Evolutionary conservation across 2,113 vertebrate species (phyloP).

Genomic region (Pardalotus punctatus): DNA sequence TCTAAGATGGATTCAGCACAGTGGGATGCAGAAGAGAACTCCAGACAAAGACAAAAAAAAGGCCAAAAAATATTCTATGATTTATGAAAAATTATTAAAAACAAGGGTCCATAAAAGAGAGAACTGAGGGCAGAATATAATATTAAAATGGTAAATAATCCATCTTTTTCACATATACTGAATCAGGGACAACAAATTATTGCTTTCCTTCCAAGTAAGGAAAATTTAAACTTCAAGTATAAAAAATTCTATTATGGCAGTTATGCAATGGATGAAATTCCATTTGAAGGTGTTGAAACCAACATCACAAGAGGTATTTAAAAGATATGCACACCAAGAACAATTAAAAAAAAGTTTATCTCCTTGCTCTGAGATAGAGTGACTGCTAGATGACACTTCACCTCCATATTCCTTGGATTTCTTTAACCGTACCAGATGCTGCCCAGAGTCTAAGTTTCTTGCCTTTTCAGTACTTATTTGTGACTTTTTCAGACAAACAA

Average conservation of each 20-base stretch:
- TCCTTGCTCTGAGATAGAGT: background rate
- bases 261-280: background rate
- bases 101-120: background rate
- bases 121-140: background rate
- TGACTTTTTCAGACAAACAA: background rate
- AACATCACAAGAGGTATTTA: background rate
- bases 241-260: background rate
- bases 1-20: background rate
- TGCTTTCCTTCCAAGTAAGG: background rate
- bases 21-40: background rate
- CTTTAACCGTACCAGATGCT: background rate
- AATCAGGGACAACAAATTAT: background rate
- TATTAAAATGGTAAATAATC: background rate
- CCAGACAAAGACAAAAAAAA: background rate
- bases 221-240: background rate
- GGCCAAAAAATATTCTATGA: background rate
- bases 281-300: background rate
- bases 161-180: background rate
- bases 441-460: background rate
- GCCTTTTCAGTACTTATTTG: background rate
- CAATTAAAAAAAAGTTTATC: background rate
- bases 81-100: background rate
- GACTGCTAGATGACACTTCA: background rate
- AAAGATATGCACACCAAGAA: background rate
- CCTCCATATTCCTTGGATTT: background rate